Evolutionary conservation across 35 echinoderm and acorn worm genomes (phyloP).

Genomic region (Heliocidaris erythrogramma): DNA sequence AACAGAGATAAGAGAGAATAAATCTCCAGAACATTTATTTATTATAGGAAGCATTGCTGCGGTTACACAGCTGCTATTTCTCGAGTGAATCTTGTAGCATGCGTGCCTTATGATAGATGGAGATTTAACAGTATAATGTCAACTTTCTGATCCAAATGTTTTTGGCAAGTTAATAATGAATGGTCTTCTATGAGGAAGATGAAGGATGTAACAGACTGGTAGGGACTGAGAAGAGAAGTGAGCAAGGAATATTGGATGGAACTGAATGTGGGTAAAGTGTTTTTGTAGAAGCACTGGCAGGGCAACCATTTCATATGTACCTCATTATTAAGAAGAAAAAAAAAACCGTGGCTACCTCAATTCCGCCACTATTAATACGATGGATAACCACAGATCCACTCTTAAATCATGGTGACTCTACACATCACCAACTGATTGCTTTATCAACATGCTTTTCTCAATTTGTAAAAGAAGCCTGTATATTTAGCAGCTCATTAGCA

Average conservation of each 20-base stretch:
- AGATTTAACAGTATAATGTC: background rate
- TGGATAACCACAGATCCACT: background rate
- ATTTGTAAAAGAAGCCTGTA: constrained; percentile 10
- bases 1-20: background rate
- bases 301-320: constrained; percentile 50
- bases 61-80: background rate
- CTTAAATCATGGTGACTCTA: background rate
- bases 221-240: background rate
- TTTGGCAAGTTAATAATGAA: background rate
- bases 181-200: background rate
- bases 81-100: constrained; percentile 28
- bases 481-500: constrained; percentile 29
- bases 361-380: constrained; percentile 43
- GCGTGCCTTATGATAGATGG: constrained; percentile 41
- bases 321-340: constrained; percentile 36
- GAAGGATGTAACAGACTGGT: background rate
- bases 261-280: background rate
- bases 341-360: constrained; percentile 51
- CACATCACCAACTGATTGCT: background rate
- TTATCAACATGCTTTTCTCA: constrained; percentile 13
- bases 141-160: background rate
- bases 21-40: constrained; percentile 13
- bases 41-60: constrained; percentile 1
- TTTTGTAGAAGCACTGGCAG: background rate
- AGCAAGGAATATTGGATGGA: background rate